Base-by-base conservation (phyloP, 2,888 invertebrate genomes). In the Leptinotarsa tumamoca region DNA sequence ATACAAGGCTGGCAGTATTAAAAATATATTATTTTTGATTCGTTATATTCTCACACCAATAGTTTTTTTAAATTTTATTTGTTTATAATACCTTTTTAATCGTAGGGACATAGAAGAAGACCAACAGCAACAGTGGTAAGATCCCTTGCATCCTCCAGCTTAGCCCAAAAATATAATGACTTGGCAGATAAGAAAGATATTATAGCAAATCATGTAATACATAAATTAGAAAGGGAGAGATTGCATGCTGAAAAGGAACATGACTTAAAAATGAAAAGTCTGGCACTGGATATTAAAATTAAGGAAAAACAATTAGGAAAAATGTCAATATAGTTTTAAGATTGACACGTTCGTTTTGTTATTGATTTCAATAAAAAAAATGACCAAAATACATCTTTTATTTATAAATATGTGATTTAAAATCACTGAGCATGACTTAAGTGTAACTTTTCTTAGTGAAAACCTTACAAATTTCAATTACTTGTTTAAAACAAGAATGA, bases 131-230 rank as follows among this genome's bases (percentile, higher is more conserved):
- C 54, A n/a, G 54, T 54, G 54, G 54, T 54, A n/a, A 54, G 54
- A 54, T 54, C 54, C 54, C 54, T 54, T 54, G 54, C 54, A 54
- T 54, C 54, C 54, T 54, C n/a, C 54, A 54, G 54, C 54, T 54
- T 54, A 54, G 54, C 54, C 54, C 54, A 54, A 54, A 54, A 54
- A 54, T 54, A 54, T 54, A n/a, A 54, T 54, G 15, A 54, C 17
- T 54, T 54, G n/a, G 54, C 54, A 54, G 54, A 54, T 54, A 54
- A 54, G n/a, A n/a, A 54, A 54, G 54, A 54, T 54, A 54, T 54
- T n/a, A 54, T 54, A 54, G 54, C 54, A n/a, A 54, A 54, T 54
- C 54, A 54, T 54, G n/a, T n/a, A n/a, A 54, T 54, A 54, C 54
- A 54, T 17, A 54, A 54, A 54, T 54, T n/a, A 54, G 54, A 54